A percentile compares a stretch with the other conserved stretches of the same genome.
phyloP scores from a whole-genome alignment of 1,140 invertebrate species.

The Aricia agestis region DNA sequence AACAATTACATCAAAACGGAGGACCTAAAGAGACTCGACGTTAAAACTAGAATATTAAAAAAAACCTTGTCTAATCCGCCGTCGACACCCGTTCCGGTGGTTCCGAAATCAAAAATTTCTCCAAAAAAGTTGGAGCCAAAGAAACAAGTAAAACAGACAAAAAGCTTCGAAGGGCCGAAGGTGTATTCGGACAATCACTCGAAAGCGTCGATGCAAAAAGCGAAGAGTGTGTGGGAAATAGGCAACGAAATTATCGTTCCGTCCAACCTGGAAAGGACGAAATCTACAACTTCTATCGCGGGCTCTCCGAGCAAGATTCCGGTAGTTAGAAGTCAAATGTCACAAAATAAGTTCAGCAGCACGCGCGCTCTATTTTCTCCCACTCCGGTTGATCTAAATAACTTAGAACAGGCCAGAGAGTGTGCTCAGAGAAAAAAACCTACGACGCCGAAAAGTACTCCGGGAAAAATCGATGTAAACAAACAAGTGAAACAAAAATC shows the following conservation, averaged over 20 bases:
- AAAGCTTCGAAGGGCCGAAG: slow-evolving; percentile 43
- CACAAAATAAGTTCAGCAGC: slow-evolving; percentile 67
- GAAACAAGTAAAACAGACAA: slow-evolving; percentile 43
- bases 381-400: slow-evolving; percentile 76
- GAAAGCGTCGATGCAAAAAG: slow-evolving; percentile 73
- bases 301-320: slow-evolving; percentile 78
- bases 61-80: slow-evolving; percentile 74
- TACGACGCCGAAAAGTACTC: slow-evolving; percentile 48
- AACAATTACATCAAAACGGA: slow-evolving; percentile 57
- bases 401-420: slow-evolving; percentile 74
- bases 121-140: slow-evolving; percentile 63
- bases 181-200: slow-evolving; percentile 43
- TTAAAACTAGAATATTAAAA: slow-evolving; percentile 74
- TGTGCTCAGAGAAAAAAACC: slow-evolving; percentile 73
- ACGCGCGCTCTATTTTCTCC: slow-evolving; percentile 73
- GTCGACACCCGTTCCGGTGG: slow-evolving; percentile 63
- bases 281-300: slow-evolving; percentile 74
- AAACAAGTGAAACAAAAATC: slow-evolving; percentile 66
- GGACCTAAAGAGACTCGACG: slow-evolving; percentile 70
- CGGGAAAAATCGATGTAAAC: slow-evolving; percentile 51
- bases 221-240: slow-evolving; percentile 77
- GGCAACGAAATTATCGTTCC: slow-evolving; percentile 55
- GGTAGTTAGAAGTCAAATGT: slow-evolving; percentile 73
- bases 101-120: slow-evolving; percentile 60
- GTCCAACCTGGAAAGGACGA: slow-evolving; percentile 65